Evolutionary conservation across 2,113 vertebrate species (phyloP), one percentile per base, ranked within the genome.

Genomic region (Colinus virginianus): DNA sequence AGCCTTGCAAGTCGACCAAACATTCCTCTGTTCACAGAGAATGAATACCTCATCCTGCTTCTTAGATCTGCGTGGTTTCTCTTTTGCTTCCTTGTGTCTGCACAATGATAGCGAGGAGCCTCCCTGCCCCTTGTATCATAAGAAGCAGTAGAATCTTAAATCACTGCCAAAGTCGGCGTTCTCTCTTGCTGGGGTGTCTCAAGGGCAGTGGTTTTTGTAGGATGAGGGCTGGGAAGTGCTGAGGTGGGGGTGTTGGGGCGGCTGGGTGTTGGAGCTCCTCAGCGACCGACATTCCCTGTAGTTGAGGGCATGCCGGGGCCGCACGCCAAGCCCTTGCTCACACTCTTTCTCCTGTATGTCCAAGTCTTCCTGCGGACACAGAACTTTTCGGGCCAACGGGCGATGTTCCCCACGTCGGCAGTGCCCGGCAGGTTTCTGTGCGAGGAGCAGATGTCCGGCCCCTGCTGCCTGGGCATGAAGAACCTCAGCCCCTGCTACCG

Each of bases 401-500:
- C 61, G 26, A 80, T 64, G 32, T 95, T 94, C 63, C 96, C 76
- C 0, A 67, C 93, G 0, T 42, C 91, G 13, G 82, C 89, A 4
- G 42, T 30, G 1, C 84, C 91, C 1, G 61, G 91, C 40, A 87
- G 85, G 36, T 95, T 88, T 93, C 79, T 95, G 42, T 96, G 79
- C 46, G 96, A 96, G 58, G 86, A 97, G 51, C 86, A 94, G 74
- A 95, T 95, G 83, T 63, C 94, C 32, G 89, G 92, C 70, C 84
- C 96, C 56, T 97, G 87, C 77, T 97, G 95, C 89, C 90, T 96
- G 61, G 75, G 88, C 22, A 51, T 95, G 91, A 91, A 95, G 82
- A 78, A 90, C 67, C 78, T 95, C 49, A 93, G 77, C 46, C 74
- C 85, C 56, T 90, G 67, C 58, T 82, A 78, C 68, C 83, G 94